phyloP scores from a whole-genome alignment of 2,888 invertebrate genomes.

The Tenthredo livida region DNA sequence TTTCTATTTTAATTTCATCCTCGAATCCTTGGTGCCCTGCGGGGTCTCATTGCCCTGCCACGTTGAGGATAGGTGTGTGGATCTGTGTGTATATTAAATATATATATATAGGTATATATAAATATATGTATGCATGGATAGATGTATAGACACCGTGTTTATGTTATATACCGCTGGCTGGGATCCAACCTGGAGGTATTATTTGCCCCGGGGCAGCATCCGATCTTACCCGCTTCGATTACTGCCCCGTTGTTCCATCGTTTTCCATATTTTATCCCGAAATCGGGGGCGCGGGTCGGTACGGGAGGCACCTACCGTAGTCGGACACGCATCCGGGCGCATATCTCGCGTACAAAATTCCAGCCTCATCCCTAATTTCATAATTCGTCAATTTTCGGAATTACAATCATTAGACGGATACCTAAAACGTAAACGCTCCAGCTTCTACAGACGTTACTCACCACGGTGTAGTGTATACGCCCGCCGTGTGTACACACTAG shows the following conservation, averaged over 20 bases:
- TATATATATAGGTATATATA: background rate
- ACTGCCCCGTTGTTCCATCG: conserved; percentile 51
- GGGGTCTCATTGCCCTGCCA: conserved; percentile 36
- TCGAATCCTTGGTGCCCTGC: conserved; percentile 44
- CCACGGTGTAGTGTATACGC: background rate
- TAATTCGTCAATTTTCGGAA: conserved; percentile 50
- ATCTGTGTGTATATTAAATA: background rate
- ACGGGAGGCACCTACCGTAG: background rate
- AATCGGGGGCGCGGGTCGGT: conserved; percentile 23
- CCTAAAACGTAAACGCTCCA: conserved; percentile 11
- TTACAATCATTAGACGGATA: conserved; percentile 50
- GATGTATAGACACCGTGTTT: background rate
- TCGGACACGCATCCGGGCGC: conserved; percentile 40
- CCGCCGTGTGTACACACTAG: conserved; percentile 1
- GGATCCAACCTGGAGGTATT: conserved; percentile 44
- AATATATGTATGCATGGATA: background rate
- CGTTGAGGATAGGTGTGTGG: background rate
- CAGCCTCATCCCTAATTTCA: conserved; percentile 32
- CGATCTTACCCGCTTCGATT: conserved; percentile 49
- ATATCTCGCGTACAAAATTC: conserved; percentile 25
- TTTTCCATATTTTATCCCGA: conserved; percentile 52
- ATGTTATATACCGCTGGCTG: conserved; percentile 30
- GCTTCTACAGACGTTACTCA: conserved; percentile 1
- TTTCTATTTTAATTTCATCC: conserved; percentile 46
- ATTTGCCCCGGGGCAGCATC: conserved; percentile 43